Evolutionary conservation across 2,888 invertebrate genomes (phyloP), one percentile per base, ranked within the genome.

Genomic region (Watsonalla cultraria): DNA sequence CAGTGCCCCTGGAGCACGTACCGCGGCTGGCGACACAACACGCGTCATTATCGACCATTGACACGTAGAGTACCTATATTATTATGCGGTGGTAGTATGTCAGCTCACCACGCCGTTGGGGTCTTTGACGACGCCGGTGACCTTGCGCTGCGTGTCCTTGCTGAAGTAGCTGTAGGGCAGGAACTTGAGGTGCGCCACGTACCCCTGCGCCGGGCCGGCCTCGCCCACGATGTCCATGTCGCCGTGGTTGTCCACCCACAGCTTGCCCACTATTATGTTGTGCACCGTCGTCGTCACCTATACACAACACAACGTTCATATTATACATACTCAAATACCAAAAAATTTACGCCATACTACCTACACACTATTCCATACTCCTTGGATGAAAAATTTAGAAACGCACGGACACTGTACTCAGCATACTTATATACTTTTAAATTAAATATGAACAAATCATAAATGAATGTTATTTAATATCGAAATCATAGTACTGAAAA

Each of bases 221-320:
- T 93, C 92, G 58, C 95, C 95, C 57, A 94, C 92, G 62, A 99
- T 99, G 84, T 99, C 98, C 97, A 98, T 99, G 81, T 99, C 99
- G 48, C 99, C 99, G 82, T 99, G 98, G 88, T 99, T 98, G 92
- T 99, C 99, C 56, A 99, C 98, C 99, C 99, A 99, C 68, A 99
- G 92, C 87, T 97, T 98, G 64, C 99, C 99, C 56, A 99, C 99
- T 72, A 99, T 99, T 73, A 99, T 99, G 86, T 99, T 99, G 92
- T 99, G 99, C 51, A 99, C 98, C 6, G 99, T 99, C 24, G 99
- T 99, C 24, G 98, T 99, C 52, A 99, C 96, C 92, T 92, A 65
- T 6, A 13, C 46, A 9, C 42, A 11, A 8, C 2, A 57, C 53
- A n/a, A 45, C 52, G 37, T 45, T 7, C n/a, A 53, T 13, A 14